Conservation (phyloP, 2,888 invertebrate species). For the Chalcis sispes region DNA sequence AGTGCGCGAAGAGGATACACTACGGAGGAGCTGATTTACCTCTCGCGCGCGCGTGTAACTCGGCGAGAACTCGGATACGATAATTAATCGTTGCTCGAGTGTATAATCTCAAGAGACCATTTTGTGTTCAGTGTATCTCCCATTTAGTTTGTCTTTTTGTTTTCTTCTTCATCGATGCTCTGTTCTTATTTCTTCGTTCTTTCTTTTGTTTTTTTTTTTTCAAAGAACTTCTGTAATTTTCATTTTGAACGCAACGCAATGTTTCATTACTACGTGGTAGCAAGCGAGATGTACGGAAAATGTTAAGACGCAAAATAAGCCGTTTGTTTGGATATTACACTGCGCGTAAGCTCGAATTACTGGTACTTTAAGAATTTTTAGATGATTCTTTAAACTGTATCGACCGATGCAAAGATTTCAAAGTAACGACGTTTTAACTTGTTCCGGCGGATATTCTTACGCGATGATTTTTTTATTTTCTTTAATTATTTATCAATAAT, state of each 20-base stretch:
- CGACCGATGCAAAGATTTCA: neutral
- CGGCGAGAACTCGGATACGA: neutral
- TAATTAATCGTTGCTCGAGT: slow-evolving; percentile 22
- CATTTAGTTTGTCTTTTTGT: too few relatives aligned
- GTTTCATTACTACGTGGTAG: too few relatives aligned
- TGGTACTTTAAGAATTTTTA: slow-evolving; percentile 2
- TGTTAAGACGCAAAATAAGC: neutral
- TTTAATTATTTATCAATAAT: too few relatives aligned
- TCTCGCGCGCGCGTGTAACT: slow-evolving; percentile 3
- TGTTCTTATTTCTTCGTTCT: too few relatives aligned
- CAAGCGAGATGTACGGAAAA: neutral
- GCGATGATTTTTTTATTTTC: too few relatives aligned
- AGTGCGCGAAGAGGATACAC: neutral
- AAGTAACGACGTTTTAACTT: too few relatives aligned
- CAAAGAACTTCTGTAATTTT: too few relatives aligned
- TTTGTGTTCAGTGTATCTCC: neutral
- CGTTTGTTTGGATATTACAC: neutral
- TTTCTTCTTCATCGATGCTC: neutral
- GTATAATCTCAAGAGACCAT: neutral
- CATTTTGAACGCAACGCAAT: too few relatives aligned
- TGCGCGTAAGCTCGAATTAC: neutral
- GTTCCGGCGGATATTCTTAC: too few relatives aligned
- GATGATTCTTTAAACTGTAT: too few relatives aligned
- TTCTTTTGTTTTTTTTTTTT: too few relatives aligned
- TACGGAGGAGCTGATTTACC: neutral